These are phyloP conservation scores for Odocoileus hemionus DNA, from an alignment of 2,113 vertebrate genomes.

Conservation along the genomic window DNA sequence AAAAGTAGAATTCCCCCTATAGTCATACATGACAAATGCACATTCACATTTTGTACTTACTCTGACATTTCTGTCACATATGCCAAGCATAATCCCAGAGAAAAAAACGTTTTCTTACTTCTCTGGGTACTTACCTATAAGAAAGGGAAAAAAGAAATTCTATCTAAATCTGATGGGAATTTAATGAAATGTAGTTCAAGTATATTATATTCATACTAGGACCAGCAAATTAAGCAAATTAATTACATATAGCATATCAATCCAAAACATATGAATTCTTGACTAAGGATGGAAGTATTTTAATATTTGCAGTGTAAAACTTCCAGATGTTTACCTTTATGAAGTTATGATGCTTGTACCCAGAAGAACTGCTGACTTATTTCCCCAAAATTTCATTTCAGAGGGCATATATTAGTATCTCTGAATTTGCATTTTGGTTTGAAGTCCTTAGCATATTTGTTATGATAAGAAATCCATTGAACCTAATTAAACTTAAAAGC, in stretches of 20 bases:
- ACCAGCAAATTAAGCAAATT: background rate
- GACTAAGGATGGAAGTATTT: background rate
- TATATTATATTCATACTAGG: background rate
- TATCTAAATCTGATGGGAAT: background rate
- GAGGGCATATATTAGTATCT: background rate
- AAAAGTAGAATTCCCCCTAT: background rate
- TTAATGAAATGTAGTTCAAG: constrained; percentile 34
- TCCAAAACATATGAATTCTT: constrained; percentile 10
- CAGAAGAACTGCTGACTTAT: background rate
- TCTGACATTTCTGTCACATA: constrained; percentile 72
- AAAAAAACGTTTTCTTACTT: constrained; percentile 60
- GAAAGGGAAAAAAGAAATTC: constrained; percentile 42
- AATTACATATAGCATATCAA: background rate
- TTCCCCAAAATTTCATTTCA: constrained; percentile 24
- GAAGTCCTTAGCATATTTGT: background rate
- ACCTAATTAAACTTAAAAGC: background rate
- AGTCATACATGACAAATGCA: background rate
- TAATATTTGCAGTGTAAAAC: background rate
- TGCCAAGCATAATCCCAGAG: constrained; percentile 38
- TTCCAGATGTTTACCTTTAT: background rate
- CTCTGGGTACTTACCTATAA: constrained; percentile 64
- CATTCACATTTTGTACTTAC: constrained; percentile 64
- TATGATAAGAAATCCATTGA: background rate
- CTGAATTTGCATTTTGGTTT: background rate
- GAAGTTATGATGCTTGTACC: background rate